phyloP scores from a whole-genome alignment of 2,113 vertebrate species.

The Zosterops pallidus region DNA sequence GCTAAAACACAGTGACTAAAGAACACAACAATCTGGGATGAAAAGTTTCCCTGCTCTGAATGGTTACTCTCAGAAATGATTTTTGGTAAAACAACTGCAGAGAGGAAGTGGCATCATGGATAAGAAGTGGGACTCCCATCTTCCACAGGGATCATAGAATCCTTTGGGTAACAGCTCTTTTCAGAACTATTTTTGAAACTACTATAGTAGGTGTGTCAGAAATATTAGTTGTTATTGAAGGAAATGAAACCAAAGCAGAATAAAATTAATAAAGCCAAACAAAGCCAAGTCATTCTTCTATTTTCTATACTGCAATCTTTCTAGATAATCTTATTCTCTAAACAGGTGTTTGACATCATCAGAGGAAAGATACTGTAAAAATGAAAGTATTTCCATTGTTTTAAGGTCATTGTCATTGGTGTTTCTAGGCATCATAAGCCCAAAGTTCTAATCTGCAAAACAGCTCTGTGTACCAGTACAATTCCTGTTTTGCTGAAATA shows the following conservation, averaged over 20 bases:
- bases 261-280: not conserved
- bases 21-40: not conserved
- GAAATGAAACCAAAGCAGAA: not conserved
- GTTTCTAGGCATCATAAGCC: not conserved
- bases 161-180: constrained; percentile 68
- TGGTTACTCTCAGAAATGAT: constrained; percentile 78
- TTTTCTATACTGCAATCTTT: not conserved
- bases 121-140: constrained; percentile 76
- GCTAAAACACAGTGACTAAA: not conserved
- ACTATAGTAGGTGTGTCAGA: not conserved
- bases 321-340: not conserved
- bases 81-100: constrained; percentile 75
- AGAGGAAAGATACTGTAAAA: not conserved
- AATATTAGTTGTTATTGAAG: not conserved
- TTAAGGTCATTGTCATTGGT: not conserved
- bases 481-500: not conserved
- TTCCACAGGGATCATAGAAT: constrained; percentile 75
- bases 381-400: not conserved
- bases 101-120: constrained; percentile 77
- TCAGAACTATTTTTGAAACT: not conserved
- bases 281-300: not conserved
- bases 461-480: not conserved
- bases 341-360: not conserved
- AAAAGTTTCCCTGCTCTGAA: constrained; percentile 45
- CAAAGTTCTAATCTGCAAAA: not conserved